These are phyloP conservation scores for Himalopsyche kuldschensis DNA, from an alignment of 2,888 invertebrate genomes.

Conservation along the genomic window DNA sequence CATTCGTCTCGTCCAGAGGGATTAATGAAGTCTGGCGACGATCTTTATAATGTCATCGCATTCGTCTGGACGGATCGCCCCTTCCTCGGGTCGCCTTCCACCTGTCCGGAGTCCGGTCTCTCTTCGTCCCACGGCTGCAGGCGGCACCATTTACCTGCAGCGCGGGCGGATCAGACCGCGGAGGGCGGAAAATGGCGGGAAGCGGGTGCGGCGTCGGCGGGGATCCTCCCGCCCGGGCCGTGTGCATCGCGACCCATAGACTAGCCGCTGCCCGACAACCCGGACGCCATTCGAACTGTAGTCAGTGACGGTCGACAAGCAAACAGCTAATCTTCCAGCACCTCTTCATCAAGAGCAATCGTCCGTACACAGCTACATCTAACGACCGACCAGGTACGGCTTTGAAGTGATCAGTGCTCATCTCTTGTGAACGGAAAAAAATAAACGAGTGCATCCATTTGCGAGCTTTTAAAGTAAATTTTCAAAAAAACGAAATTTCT, in stretches of 20 bases:
- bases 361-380: slow-evolving; percentile 55
- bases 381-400: slow-evolving; percentile 58
- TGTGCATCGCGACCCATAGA: slow-evolving; percentile 59
- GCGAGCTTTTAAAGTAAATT: not conserved
- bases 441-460: not conserved
- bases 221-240: slow-evolving; percentile 59
- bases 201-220: slow-evolving; percentile 41
- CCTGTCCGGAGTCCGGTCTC: not conserved
- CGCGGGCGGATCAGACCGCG: slow-evolving; percentile 39
- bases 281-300: slow-evolving; percentile 49
- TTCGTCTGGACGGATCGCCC: not conserved
- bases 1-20: not conserved
- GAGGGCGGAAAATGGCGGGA: slow-evolving; percentile 43
- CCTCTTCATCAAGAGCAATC: slow-evolving; percentile 9
- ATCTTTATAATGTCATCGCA: not conserved
- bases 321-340: slow-evolving; percentile 46
- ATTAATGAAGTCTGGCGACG: not conserved
- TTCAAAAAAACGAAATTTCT: not conserved
- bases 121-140: slow-evolving; percentile 39
- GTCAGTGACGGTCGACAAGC: slow-evolving; percentile 57
- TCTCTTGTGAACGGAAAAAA: not conserved
- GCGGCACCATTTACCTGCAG: slow-evolving; percentile 9
- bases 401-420: slow-evolving; percentile 46
- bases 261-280: slow-evolving; percentile 55
- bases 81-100: not conserved